Conservation (phyloP, 2,113 vertebrate genomes). For the Xenopus borealis region DNA sequence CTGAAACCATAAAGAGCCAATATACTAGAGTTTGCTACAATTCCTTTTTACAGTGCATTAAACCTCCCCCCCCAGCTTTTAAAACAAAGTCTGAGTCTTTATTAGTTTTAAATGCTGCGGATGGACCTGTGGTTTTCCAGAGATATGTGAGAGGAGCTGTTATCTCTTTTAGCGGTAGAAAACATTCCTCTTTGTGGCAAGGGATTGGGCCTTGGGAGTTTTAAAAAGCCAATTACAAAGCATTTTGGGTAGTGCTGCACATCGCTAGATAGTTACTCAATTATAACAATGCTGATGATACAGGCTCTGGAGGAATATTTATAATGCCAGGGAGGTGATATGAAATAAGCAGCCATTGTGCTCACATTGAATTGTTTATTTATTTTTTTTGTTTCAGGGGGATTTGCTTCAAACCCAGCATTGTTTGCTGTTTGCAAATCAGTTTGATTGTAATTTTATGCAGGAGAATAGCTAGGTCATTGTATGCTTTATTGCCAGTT, state of each 20-base stretch:
- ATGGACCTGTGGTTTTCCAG: slow-evolving; percentile 44
- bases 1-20: slow-evolving; percentile 28
- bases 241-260: slow-evolving; percentile 43
- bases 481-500: slow-evolving; percentile 1
- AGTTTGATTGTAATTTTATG: slow-evolving; percentile 21
- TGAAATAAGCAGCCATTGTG: slow-evolving; percentile 33
- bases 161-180: slow-evolving; percentile 44
- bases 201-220: slow-evolving; percentile 44
- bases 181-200: slow-evolving; percentile 46
- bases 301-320: slow-evolving; percentile 40
- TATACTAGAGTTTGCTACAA: slow-evolving; percentile 31
- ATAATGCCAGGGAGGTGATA: slow-evolving; percentile 42
- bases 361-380: slow-evolving; percentile 20
- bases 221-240: slow-evolving; percentile 48
- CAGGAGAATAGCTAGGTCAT: slow-evolving; percentile 22
- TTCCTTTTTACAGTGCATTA: slow-evolving; percentile 40
- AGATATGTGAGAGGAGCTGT: slow-evolving; percentile 47
- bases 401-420: slow-evolving; percentile 1
- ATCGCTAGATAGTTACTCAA: slow-evolving; percentile 45
- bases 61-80: slow-evolving; percentile 35
- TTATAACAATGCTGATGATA: slow-evolving; percentile 48
- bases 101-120: slow-evolving; percentile 45
- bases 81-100: slow-evolving; percentile 45
- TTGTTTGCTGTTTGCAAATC: slow-evolving; percentile 20
- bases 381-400: slow-evolving; percentile 17